Conservation (phyloP, 1,140 invertebrate species). For the Pomacea maculata region DNA sequence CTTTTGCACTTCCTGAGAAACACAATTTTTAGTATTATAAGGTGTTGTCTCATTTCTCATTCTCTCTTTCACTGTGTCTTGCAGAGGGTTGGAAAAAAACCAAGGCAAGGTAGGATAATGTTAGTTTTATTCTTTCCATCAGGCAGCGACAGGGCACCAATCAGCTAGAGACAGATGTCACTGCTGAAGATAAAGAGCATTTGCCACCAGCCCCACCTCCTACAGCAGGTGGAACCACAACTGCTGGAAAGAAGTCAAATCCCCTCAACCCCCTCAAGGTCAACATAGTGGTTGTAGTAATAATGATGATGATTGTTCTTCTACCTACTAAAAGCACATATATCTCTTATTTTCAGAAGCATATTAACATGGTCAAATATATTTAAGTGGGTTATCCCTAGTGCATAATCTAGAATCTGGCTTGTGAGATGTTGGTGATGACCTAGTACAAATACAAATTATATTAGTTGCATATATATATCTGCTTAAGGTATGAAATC, state of each 20-base stretch:
- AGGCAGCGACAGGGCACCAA: background rate
- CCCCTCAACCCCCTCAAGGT: conserved; percentile 53
- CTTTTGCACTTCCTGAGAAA: no score
- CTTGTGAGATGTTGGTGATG: no score
- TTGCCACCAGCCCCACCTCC: background rate
- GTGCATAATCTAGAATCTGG: no score
- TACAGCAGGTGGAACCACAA: background rate
- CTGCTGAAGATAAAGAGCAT: background rate
- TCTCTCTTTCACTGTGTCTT: background rate
- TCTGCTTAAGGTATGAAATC: no score
- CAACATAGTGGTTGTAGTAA: background rate
- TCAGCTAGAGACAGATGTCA: no score
- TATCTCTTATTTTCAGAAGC: background rate
- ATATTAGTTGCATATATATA: no score
- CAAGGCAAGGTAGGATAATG: background rate
- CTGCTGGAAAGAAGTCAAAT: conserved; percentile 17
- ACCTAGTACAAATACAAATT: no score
- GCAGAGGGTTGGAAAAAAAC: no score
- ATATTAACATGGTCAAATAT: no score
- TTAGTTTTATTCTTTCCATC: background rate
- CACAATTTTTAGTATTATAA: background rate
- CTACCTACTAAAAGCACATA: background rate
- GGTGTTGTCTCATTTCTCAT: no score
- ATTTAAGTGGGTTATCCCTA: no score
- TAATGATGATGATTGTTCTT: conserved; percentile 11